phyloP scores from a whole-genome alignment of 2,797 vertebrate species.

The Anguilla pacifica region DNA sequence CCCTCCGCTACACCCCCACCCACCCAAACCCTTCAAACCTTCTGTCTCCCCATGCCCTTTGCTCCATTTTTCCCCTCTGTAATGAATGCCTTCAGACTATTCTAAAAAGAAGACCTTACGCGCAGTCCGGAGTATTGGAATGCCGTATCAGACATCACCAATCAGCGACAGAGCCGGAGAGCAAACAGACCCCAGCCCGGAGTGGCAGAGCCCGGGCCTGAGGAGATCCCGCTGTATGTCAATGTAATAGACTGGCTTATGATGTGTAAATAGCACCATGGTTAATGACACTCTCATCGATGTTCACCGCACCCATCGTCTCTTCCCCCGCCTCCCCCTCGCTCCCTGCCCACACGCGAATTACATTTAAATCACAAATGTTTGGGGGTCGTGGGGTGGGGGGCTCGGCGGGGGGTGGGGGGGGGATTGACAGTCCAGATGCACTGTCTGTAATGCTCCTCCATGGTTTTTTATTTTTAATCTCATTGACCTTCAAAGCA shows the following conservation, averaged over 20 bases:
- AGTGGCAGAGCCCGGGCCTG: constrained; percentile 51
- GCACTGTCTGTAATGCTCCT: constrained; percentile 20
- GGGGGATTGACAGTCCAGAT: constrained; percentile 17
- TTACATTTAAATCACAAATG: constrained; percentile 66
- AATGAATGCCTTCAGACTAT: constrained; percentile 77
- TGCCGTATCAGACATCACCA: constrained; percentile 78
- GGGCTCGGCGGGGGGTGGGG: constrained; percentile 20
- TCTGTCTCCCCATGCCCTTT: constrained; percentile 73
- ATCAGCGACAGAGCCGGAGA: constrained; percentile 78
- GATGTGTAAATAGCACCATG: constrained; percentile 78
- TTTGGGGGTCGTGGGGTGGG: constrained; percentile 35
- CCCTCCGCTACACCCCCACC: constrained; percentile 56
- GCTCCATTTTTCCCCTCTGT: constrained; percentile 71
- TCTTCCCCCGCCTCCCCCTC: constrained; percentile 35
- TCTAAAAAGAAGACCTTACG: constrained; percentile 68
- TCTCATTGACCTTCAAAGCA: constrained; percentile 51
- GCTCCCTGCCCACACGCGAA: constrained; percentile 34
- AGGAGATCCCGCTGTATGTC: constrained; percentile 69
- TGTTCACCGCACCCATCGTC: constrained; percentile 39
- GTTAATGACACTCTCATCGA: constrained; percentile 69
- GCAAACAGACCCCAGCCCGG: constrained; percentile 73
- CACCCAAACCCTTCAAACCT: constrained; percentile 59
- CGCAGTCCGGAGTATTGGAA: constrained; percentile 69
- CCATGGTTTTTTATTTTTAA: constrained; percentile 41
- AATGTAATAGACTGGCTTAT: constrained; percentile 79